Evolutionary conservation across 2,113 vertebrate genomes (phyloP).

Genomic region (Leptosomus discolor): DNA sequence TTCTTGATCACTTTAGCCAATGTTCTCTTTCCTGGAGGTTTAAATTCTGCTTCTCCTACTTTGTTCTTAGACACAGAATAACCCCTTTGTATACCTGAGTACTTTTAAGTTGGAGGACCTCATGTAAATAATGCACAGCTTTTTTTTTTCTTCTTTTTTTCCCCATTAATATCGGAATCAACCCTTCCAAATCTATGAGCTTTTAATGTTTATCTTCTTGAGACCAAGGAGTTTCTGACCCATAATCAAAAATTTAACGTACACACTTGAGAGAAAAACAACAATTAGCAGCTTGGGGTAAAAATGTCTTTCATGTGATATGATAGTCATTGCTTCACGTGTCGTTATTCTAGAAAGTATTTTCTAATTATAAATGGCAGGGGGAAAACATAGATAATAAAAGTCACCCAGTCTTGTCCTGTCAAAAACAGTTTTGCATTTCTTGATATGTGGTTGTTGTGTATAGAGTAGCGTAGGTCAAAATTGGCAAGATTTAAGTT

Average conservation of each 20-base stretch:
- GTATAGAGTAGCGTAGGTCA: not conserved
- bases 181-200: not conserved
- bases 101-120: not conserved
- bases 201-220: not conserved
- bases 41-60: not conserved
- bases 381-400: not conserved
- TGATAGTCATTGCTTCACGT: not conserved
- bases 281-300: not conserved
- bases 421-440: not conserved
- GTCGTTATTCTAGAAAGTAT: not conserved
- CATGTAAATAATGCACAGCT: not conserved
- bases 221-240: not conserved
- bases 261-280: not conserved
- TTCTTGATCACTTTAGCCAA: slow-evolving; percentile 13
- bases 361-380: not conserved
- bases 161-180: not conserved
- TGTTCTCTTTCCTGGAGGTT: not conserved
- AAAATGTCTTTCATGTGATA: not conserved
- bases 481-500: not conserved
- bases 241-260: not conserved
- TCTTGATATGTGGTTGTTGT: not conserved
- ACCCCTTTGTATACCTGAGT: not conserved
- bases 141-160: not conserved
- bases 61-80: not conserved
- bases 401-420: not conserved